Evolutionary conservation across 2,888 invertebrate genomes (phyloP).

Genomic region (Tiliacea aurago): DNA sequence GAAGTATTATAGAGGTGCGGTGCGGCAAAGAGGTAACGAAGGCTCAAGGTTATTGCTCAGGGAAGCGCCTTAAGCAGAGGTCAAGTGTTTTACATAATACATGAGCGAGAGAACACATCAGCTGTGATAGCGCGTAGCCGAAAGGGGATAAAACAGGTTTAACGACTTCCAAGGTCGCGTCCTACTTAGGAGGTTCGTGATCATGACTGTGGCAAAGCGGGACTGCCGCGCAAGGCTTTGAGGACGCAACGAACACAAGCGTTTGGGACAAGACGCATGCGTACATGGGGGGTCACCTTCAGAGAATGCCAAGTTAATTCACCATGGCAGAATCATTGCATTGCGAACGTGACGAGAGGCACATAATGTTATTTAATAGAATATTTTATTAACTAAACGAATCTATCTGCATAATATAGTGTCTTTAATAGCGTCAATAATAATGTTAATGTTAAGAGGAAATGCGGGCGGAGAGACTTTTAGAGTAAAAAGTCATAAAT

Average conservation of each 20-base stretch:
- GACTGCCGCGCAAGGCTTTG: slow-evolving; percentile 46
- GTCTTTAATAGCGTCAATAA: not conserved
- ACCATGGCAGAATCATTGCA: slow-evolving; percentile 45
- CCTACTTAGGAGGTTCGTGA: slow-evolving; percentile 65
- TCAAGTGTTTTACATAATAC: not conserved
- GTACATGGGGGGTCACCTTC: slow-evolving; percentile 73
- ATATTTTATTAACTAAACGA: not conserved
- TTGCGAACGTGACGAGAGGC: slow-evolving; percentile 15
- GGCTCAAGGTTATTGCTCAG: too few species aligned
- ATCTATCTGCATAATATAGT: not conserved
- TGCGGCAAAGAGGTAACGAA: too few species aligned
- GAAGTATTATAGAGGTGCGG: too few species aligned
- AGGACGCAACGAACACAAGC: slow-evolving; percentile 60
- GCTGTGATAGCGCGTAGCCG: slow-evolving; percentile 21
- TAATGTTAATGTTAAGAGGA: too few species aligned
- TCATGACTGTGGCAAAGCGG: slow-evolving; percentile 54
- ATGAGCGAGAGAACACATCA: slow-evolving; percentile 15
- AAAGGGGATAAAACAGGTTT: slow-evolving; percentile 69
- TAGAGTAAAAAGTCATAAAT: too few species aligned
- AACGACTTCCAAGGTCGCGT: slow-evolving; percentile 72
- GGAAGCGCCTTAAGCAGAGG: too few species aligned
- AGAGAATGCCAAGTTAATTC: slow-evolving; percentile 33
- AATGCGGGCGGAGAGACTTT: too few species aligned
- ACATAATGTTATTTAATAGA: slow-evolving; percentile 1
- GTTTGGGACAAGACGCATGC: slow-evolving; percentile 73